phyloP scores from a whole-genome alignment of 37 sponge, comb jelly and placozoan species.

The Tethya wilhelma region DNA sequence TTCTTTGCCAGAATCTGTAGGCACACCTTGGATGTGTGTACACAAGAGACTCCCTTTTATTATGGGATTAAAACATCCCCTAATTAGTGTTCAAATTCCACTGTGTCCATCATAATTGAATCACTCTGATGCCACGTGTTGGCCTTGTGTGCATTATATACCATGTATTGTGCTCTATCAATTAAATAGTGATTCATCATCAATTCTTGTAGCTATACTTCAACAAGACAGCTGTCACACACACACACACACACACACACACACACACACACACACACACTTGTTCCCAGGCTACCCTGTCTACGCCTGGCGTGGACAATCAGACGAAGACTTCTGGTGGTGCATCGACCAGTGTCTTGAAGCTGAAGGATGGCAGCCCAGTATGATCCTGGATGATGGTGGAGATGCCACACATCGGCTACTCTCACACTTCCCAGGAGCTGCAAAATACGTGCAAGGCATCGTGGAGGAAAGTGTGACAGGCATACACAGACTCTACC shows the following conservation, averaged over 20 bases:
- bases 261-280: not conserved
- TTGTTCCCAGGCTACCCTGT: constrained; percentile 52
- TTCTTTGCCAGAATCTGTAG: no score
- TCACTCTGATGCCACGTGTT: no score
- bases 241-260: not conserved
- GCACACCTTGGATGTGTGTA: not conserved
- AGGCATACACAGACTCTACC: constrained; percentile 87
- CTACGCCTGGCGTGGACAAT: constrained; percentile 86
- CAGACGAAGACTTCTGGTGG: constrained; percentile 95
- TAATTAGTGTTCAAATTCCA: no score
- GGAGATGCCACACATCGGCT: constrained; percentile 89
- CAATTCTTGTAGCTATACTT: no score
- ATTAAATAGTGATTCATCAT: no score
- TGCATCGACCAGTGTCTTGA: constrained; percentile 87
- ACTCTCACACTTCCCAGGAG: constrained; percentile 65
- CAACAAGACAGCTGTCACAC: constrained; percentile 1
- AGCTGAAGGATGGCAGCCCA: constrained; percentile 68
- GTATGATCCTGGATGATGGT: constrained; percentile 91
- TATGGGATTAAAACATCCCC: no score
- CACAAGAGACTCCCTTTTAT: no score
- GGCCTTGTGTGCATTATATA: no score
- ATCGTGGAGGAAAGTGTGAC: constrained; percentile 91
- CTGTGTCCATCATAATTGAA: no score
- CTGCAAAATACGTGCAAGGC: constrained; percentile 70
- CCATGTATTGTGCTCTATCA: no score